Conservation (phyloP, 2,888 invertebrate species). For the Stenoptilia bipunctidactyla region DNA sequence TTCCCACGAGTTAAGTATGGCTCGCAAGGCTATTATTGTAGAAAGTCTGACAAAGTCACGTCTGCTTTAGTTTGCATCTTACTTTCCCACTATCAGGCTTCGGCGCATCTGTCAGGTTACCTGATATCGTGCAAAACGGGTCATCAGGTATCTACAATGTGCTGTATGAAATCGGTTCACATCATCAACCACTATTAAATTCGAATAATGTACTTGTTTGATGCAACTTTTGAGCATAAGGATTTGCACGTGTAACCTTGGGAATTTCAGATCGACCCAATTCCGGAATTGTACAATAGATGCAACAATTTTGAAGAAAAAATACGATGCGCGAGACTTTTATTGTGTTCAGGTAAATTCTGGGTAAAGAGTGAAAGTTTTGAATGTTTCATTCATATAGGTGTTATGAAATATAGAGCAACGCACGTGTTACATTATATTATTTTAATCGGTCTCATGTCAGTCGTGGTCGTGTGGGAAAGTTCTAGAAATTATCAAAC, state of each 20-base stretch:
- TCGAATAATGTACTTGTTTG: conserved; percentile 13
- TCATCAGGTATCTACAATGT: conserved; percentile 37
- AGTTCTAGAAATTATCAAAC: conserved; percentile 16
- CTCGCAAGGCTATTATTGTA: conserved; percentile 43
- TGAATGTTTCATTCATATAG: not conserved
- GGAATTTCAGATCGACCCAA: conserved; percentile 26
- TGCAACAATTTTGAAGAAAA: not conserved
- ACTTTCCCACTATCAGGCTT: conserved; percentile 51
- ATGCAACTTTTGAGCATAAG: conserved; percentile 21
- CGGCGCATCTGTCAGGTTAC: conserved; percentile 52
- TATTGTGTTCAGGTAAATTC: conserved; percentile 1
- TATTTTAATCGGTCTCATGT: conserved; percentile 23
- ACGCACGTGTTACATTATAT: not conserved
- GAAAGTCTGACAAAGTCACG: conserved; percentile 62
- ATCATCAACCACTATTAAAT: not conserved
- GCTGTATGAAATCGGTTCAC: conserved; percentile 14
- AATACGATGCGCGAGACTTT: not conserved
- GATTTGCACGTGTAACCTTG: conserved; percentile 57
- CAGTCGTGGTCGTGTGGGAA: conserved; percentile 35
- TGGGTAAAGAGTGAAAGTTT: conserved; percentile 14
- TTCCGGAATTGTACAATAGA: conserved; percentile 3
- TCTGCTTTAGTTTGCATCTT: conserved; percentile 60
- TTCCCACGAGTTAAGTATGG: conserved; percentile 50
- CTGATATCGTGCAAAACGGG: conserved; percentile 50
- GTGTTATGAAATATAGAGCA: conserved; percentile 1